Percentiles rank a stretch among this genome's conserved stretches.
Evolutionary conservation across 2,888 invertebrate genomes (phyloP).

Genomic region (Dorcus parallelipipedus): DNA sequence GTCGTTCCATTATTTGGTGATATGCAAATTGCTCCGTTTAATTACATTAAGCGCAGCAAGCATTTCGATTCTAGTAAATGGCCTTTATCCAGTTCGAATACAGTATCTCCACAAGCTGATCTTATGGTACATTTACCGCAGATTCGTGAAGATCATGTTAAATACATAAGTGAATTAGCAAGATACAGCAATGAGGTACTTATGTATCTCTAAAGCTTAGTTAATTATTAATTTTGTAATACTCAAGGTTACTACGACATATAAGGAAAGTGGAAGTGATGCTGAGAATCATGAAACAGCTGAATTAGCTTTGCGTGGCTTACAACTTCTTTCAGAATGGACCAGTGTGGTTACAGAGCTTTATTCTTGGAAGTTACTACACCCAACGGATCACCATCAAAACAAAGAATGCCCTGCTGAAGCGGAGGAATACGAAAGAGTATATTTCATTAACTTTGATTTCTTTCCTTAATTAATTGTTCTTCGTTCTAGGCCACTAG

Average conservation of each 20-base stretch:
- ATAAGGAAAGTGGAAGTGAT: constrained; percentile 90
- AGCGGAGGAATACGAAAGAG: constrained; percentile 97
- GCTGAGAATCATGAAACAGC: constrained; percentile 87
- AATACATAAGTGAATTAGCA: constrained; percentile 93
- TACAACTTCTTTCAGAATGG: constrained; percentile 95
- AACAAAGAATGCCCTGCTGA: constrained; percentile 93
- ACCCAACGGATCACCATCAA: constrained; percentile 95
- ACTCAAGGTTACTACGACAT: constrained; percentile 79
- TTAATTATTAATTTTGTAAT: background rate
- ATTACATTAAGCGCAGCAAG: constrained; percentile 91
- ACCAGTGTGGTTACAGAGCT: constrained; percentile 94
- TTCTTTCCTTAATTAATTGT: constrained; percentile 4
- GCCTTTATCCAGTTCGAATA: constrained; percentile 82
- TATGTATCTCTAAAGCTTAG: constrained; percentile 1
- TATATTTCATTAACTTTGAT: background rate
- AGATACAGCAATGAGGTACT: constrained; percentile 78
- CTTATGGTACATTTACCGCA: constrained; percentile 92
- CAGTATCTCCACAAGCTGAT: constrained; percentile 87
- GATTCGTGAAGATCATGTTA: constrained; percentile 94
- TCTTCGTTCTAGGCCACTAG: constrained; percentile 71
- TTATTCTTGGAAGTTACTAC: constrained; percentile 96
- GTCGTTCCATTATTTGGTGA: constrained; percentile 97
- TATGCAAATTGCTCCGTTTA: constrained; percentile 99
- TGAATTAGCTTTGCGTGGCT: constrained; percentile 85
- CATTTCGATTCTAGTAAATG: constrained; percentile 90